Evolutionary conservation across 2,888 invertebrate genomes (phyloP), one percentile per base, ranked within the genome.

Genomic region (Stenichneumon culpator): DNA sequence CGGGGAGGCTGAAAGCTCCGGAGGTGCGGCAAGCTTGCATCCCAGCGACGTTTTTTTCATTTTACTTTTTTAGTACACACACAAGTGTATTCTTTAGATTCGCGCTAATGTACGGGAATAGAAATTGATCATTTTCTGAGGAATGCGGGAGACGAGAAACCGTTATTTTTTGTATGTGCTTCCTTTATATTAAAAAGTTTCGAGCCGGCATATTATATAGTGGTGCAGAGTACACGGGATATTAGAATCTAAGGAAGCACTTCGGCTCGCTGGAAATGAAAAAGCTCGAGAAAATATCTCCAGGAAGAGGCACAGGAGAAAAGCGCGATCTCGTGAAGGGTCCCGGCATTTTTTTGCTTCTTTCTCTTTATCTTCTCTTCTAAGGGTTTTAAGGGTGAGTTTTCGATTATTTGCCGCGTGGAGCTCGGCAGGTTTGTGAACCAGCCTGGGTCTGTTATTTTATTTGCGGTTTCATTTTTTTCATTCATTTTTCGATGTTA

Each of bases 121-220:
- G 60, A 57, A 44, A n/a, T 75, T 32, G 19, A 28, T 63, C 50
- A 65, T 50, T 74, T 28, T 63, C 65, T 52, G 52, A 7, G 1
- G n/a, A 22, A 7, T 32, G 50, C 50, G 52, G n/a, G 50, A 70
- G 9, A 25, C 25, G 44, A 50, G 14, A 47, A 65, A 22, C 57
- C 80, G 77, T 73, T 63, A 77, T 78, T 84, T 68, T 81, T 57
- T 57, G 11, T 63, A 52, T 69, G 72, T 60, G 73, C 79, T 78
- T 65, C 16, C 70, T 74, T 84, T 74, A 84, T 84, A 84, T 84
- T 79, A 82, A 84, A 84, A 84, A 79, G 78, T 84, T 82, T 52
- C 9, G 32, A 79, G 63, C 19, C 11, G 32, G 36, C 44, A 25
- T 25, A 47, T 25, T 11, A 22, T 39, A 44, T 14, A 16, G n/a